phyloP scores from a whole-genome alignment of 2,888 invertebrate genomes.

The Gnatocerus cornutus region DNA sequence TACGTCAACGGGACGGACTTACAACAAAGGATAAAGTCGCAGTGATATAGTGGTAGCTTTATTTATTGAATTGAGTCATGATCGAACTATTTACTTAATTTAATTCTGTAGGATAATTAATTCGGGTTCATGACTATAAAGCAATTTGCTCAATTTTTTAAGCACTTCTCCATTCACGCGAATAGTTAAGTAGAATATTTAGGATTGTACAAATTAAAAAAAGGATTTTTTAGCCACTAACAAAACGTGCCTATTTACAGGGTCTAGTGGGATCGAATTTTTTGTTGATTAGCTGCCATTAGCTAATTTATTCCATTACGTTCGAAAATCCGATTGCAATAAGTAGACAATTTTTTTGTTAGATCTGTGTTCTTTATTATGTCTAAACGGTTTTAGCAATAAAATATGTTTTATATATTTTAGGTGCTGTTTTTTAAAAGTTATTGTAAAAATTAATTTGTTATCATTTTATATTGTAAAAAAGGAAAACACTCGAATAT shows the following conservation, averaged over 20 bases:
- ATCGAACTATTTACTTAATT: slow-evolving; percentile 50
- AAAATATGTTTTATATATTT: slow-evolving; percentile 50
- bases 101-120: slow-evolving; percentile 45
- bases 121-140: slow-evolving; percentile 43
- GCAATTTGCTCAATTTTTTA: slow-evolving; percentile 49
- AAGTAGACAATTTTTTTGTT: slow-evolving; percentile 22
- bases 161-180: slow-evolving; percentile 43
- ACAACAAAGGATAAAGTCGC: slow-evolving; percentile 65
- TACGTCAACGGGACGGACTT: slow-evolving; percentile 71
- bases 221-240: slow-evolving; percentile 29
- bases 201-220: slow-evolving; percentile 33
- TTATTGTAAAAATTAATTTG: slow-evolving; percentile 32
- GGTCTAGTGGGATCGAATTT: slow-evolving; percentile 27
- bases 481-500: slow-evolving; percentile 22
- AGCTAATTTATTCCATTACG: slow-evolving; percentile 19
- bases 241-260: slow-evolving; percentile 38
- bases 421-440: slow-evolving; percentile 43
- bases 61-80: slow-evolving; percentile 48
- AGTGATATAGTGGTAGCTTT: slow-evolving; percentile 58
- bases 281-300: slow-evolving; percentile 9
- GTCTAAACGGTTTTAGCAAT: slow-evolving; percentile 40
- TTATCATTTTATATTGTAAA: slow-evolving; percentile 23
- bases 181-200: slow-evolving; percentile 23
- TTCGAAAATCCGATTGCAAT: slow-evolving; percentile 27
- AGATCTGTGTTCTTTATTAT: slow-evolving; percentile 27